Evolutionary conservation across 2,113 vertebrate genomes (phyloP).

Genomic region (Uropsilus gracilis): DNA sequence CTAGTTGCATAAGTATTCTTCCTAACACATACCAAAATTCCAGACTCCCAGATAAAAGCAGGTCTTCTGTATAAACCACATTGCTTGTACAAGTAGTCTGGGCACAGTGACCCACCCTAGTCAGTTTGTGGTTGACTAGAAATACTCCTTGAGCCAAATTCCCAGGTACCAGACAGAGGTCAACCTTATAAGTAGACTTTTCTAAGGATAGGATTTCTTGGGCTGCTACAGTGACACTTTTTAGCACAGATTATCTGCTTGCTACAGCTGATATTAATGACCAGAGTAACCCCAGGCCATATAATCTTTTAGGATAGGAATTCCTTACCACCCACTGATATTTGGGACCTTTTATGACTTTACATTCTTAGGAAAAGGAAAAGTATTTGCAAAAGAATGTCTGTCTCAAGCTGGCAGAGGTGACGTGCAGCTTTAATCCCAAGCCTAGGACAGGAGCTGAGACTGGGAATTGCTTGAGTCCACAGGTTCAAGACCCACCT

Average conservation of each 20-base stretch:
- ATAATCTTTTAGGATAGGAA: background rate
- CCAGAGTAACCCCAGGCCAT: background rate
- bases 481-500: no score
- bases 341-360: background rate
- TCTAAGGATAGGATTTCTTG: background rate
- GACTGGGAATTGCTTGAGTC: no score
- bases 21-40: background rate
- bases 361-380: background rate
- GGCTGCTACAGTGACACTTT: background rate
- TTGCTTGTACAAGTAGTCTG: background rate
- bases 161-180: background rate
- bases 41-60: constrained; percentile 4
- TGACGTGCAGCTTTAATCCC: no score
- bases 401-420: no score
- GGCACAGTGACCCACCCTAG: background rate
- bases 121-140: constrained; percentile 17
- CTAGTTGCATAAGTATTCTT: background rate
- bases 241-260: background rate
- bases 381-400: background rate
- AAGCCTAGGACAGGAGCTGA: no score
- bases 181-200: background rate
- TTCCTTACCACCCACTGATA: background rate
- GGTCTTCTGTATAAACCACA: background rate
- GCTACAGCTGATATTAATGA: background rate
- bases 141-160: background rate